A percentile compares a stretch with the other conserved stretches of the same genome.
These are phyloP conservation scores for Morus bassanus DNA, from an alignment of 2,797 vertebrate species.

Conservation along the genomic window DNA sequence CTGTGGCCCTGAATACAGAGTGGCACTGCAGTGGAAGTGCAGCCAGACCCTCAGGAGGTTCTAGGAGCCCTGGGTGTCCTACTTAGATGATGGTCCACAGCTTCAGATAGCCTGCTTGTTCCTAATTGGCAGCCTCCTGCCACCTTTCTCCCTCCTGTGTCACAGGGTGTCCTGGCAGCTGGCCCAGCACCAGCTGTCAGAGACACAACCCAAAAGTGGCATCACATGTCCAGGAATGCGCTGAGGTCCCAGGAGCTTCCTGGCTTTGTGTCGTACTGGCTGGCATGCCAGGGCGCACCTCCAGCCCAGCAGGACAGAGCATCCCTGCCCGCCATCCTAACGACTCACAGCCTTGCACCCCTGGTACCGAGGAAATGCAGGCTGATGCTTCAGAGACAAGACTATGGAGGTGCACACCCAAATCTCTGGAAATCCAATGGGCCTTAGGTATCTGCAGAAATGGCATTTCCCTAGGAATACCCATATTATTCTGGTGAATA, in stretches of 20 bases:
- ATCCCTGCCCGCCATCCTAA: fast-evolving
- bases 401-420: no score
- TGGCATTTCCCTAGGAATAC: neutral
- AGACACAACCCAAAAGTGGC: fast-evolving
- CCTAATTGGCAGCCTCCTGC: neutral
- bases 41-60: neutral
- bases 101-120: neutral
- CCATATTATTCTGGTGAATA: neutral
- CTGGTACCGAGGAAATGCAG: neutral
- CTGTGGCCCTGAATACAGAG: neutral
- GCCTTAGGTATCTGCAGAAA: neutral
- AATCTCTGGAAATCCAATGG: neutral
- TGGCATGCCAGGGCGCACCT: neutral
- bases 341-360: neutral
- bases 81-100: neutral
- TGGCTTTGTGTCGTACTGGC: neutral
- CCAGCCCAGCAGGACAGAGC: neutral
- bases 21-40: neutral
- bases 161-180: neutral
- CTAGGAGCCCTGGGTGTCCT: neutral
- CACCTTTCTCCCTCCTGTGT: neutral
- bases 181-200: fast-evolving
- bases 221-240: neutral
- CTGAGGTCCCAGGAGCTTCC: neutral
- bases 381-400: neutral